Percentiles rank a stretch among this genome's conserved stretches.
Evolutionary conservation across 2,797 vertebrate species (phyloP).

Genomic region (Thalassophryne amazonica): DNA sequence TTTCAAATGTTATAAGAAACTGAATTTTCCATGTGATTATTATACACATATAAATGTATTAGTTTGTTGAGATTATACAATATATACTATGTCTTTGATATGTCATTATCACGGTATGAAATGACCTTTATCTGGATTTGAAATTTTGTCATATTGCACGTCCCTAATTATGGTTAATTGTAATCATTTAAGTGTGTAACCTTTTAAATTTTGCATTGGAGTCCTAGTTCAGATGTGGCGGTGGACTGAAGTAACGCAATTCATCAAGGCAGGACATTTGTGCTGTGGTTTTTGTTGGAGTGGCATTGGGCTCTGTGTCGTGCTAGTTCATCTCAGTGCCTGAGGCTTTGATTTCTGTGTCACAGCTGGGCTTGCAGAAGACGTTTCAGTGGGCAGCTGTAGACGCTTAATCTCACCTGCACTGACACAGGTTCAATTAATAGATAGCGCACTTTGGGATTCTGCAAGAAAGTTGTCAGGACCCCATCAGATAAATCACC

Average conservation of each 20-base stretch:
- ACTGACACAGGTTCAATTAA: constrained; percentile 82
- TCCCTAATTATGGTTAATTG: too few relatives aligned
- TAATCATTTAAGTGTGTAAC: too few relatives aligned
- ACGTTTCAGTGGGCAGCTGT: constrained; percentile 78
- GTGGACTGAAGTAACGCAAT: constrained; percentile 6
- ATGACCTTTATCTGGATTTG: too few relatives aligned
- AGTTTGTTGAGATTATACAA: too few relatives aligned
- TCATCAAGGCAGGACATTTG: constrained; percentile 19
- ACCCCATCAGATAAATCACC: constrained; percentile 77
- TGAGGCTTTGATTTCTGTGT: constrained; percentile 74
- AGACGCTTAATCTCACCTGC: constrained; percentile 77
- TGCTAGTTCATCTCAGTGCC: constrained; percentile 45
- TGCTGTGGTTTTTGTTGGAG: constrained; percentile 30
- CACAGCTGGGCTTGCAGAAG: constrained; percentile 71
- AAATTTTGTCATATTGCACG: too few relatives aligned
- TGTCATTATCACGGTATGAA: too few relatives aligned
- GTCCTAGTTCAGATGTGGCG: neutral
- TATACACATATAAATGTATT: too few relatives aligned
- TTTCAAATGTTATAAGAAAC: too few relatives aligned
- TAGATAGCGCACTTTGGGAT: constrained; percentile 79
- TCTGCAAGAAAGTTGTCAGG: constrained; percentile 79
- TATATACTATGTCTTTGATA: too few relatives aligned
- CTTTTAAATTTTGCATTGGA: neutral
- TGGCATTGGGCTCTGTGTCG: constrained; percentile 36
- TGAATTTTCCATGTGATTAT: too few relatives aligned